A percentile compares a stretch with the other conserved stretches of the same genome.
Conservation (phyloP, 1,140 invertebrate genomes). For the Drosophila kanapiae region DNA sequence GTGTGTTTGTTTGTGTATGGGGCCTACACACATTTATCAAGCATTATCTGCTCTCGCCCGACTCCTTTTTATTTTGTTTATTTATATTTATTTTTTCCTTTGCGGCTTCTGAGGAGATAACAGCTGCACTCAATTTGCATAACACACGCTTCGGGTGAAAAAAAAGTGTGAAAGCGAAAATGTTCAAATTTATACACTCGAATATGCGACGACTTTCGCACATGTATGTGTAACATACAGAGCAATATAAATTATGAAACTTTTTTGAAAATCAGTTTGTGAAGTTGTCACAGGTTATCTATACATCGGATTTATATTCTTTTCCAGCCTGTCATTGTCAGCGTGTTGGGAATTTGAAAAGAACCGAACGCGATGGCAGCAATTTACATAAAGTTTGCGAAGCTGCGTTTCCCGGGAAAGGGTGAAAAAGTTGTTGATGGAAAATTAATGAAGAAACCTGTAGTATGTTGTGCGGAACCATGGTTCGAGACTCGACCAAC, state of each 20-base stretch:
- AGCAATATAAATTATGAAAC: slow-evolving; percentile 81
- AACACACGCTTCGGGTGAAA: slow-evolving; percentile 52
- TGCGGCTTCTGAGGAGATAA: slow-evolving; percentile 55
- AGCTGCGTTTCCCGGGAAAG: background rate
- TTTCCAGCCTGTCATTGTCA: slow-evolving; percentile 44
- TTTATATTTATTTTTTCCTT: slow-evolving; percentile 41
- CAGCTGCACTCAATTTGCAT: slow-evolving; percentile 81
- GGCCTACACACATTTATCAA: slow-evolving; percentile 76
- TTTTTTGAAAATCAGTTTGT: slow-evolving; percentile 68
- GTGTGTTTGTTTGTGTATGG: slow-evolving; percentile 32
- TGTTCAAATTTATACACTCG: slow-evolving; percentile 67
- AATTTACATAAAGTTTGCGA: slow-evolving; percentile 24
- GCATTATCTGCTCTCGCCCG: slow-evolving; percentile 70
- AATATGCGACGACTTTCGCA: slow-evolving; percentile 44
- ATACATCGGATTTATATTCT: slow-evolving; percentile 27
- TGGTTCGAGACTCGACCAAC: background rate
- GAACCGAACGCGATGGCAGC: slow-evolving; percentile 4
- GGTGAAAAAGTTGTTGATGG: slow-evolving; percentile 32
- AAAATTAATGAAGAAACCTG: slow-evolving; percentile 15
- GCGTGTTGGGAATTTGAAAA: slow-evolving; percentile 37
- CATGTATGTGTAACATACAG: slow-evolving; percentile 17
- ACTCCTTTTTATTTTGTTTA: slow-evolving; percentile 48
- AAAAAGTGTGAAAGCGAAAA: slow-evolving; percentile 67
- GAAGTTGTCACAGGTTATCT: slow-evolving; percentile 66
- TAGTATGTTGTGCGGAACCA: background rate